Evolutionary conservation across 2,113 vertebrate species (phyloP), one percentile per base, ranked within the genome.

Genomic region (Serinus canaria): DNA sequence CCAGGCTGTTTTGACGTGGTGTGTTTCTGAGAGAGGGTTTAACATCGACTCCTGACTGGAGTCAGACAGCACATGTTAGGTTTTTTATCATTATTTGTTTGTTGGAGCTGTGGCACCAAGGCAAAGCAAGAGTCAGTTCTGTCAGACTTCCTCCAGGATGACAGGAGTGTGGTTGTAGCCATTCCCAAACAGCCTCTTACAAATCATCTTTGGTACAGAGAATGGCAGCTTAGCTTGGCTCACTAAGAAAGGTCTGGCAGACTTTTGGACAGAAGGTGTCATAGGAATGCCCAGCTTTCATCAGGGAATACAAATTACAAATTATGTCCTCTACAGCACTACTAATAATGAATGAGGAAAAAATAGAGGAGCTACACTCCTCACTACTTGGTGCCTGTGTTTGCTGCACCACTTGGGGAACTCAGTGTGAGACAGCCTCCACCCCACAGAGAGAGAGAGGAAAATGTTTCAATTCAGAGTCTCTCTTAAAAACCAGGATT

Each of bases 41-140:
- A 16, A 31, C 0, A 2, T 53, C 0, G 0, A 2, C 59, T 13
- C 20, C 6, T 1, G 1, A 31, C 60, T 50, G 44, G 69, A 67
- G n/a, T 21, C 43, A 15, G 47, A 43, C 31, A 46, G 80, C 18
- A 25, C 3, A 1, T 6, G 3, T 2, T 4, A 52, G 37, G 27
- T 0, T 8, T 7, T 39, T 41, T 58, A 13, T 24, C 16, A 39
- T 30, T 43, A 9, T 52, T 74, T 56, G 16, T 79, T 83, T 86
- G 14, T n/a, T 69, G 27, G 50, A 62, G n/a, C 23, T 77, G 31
- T 43, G 22, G 35, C n/a, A 43, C 30, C 28, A 12, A 24, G 43
- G 60, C 9, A 11, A 59, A 72, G 28, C 30, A n/a, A 31, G 18
- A 17, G 15, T 58, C 39, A 30, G 25, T 23, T 82, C 52, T 72